phyloP scores from a whole-genome alignment of 1,140 invertebrate genomes.

The Atta cephalotes region DNA sequence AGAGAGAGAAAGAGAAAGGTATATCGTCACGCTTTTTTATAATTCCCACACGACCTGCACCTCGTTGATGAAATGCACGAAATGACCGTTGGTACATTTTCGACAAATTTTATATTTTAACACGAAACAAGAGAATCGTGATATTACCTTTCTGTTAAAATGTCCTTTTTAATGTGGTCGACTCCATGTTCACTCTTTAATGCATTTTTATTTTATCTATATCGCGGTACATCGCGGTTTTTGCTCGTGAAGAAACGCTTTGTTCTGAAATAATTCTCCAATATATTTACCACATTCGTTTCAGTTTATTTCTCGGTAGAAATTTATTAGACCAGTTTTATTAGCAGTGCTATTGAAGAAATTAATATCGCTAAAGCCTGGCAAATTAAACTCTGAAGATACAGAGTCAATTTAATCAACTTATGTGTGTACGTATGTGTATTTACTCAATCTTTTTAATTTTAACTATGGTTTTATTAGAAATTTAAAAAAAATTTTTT shows the following conservation, averaged over 20 bases:
- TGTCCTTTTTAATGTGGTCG: slow-evolving; percentile 1
- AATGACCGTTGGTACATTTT: slow-evolving; percentile 14
- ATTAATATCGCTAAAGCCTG: slow-evolving; percentile 16
- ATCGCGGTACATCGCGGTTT: neutral
- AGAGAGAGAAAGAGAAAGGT: slow-evolving; percentile 11
- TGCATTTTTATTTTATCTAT: slow-evolving; percentile 12
- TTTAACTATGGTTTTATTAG: neutral
- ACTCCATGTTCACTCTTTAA: neutral
- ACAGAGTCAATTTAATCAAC: neutral
- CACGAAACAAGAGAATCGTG: neutral
- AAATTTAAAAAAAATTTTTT: neutral
- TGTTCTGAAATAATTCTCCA: slow-evolving; percentile 13
- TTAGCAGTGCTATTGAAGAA: slow-evolving; percentile 29
- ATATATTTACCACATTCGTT: neutral
- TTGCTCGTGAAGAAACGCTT: neutral
- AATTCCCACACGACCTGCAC: slow-evolving; percentile 2
- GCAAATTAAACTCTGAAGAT: slow-evolving; percentile 1
- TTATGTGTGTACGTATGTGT: no score
- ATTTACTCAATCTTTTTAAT: neutral
- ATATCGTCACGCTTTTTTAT: neutral
- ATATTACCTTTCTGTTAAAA: slow-evolving; percentile 2
- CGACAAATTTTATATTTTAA: slow-evolving; percentile 32
- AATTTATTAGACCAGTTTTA: slow-evolving; percentile 17
- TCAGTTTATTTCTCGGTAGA: neutral
- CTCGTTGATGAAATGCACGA: slow-evolving; percentile 22